Conservation (phyloP, 2,797 vertebrate species). For the Gephyroberyx darwinii region DNA sequence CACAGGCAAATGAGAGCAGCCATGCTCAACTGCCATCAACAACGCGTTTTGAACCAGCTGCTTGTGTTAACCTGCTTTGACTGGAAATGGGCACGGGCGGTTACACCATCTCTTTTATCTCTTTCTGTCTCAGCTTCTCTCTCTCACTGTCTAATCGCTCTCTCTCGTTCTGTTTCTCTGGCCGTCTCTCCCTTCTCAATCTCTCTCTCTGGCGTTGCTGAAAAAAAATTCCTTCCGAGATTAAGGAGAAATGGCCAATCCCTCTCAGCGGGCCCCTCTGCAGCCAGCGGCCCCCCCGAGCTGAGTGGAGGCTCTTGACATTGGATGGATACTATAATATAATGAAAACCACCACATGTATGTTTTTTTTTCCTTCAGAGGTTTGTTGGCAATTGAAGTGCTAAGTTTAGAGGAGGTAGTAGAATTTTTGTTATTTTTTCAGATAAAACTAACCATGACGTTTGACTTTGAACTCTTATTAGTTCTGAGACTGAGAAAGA, state of each 20-base stretch:
- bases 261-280: constrained; percentile 49
- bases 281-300: constrained; percentile 15
- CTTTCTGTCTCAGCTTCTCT: constrained; percentile 6
- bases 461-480: too few relatives aligned
- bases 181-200: neutral
- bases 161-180: neutral
- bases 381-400: constrained; percentile 28
- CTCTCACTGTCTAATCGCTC: neutral
- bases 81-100: constrained; percentile 35
- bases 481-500: too few relatives aligned
- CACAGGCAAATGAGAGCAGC: constrained; percentile 72
- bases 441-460: too few relatives aligned
- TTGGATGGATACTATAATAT: constrained; percentile 30
- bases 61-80: constrained; percentile 57
- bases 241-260: constrained; percentile 63
- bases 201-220: constrained; percentile 28
- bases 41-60: constrained; percentile 37
- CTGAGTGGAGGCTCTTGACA: constrained; percentile 45
- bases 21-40: constrained; percentile 58
- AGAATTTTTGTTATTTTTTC: constrained; percentile 20
- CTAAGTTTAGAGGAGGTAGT: constrained; percentile 9
- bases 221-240: constrained; percentile 66
- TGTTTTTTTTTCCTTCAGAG: too few relatives aligned
- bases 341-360: too few relatives aligned
- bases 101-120: constrained; percentile 3